Conservation (phyloP, 2,113 vertebrate genomes). For the Leiothrix lutea region DNA sequence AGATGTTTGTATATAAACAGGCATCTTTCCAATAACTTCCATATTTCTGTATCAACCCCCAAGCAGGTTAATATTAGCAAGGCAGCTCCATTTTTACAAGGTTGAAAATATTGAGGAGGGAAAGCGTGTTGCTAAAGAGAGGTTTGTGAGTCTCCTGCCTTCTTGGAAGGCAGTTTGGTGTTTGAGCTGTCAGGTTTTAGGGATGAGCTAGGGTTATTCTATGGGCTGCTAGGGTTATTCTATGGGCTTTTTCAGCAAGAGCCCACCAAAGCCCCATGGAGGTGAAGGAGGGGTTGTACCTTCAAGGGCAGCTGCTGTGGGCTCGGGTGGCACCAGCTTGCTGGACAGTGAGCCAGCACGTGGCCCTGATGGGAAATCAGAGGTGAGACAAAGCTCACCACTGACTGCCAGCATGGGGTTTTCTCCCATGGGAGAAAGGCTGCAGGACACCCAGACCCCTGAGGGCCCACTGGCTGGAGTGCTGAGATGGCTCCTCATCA, state of each 20-base stretch:
- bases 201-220: background rate
- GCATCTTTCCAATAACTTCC: background rate
- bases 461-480: rapidly evolving
- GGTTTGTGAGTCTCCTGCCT: background rate
- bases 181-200: background rate
- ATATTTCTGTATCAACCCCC: background rate
- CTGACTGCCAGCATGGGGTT: background rate
- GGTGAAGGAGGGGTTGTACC: background rate
- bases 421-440: background rate
- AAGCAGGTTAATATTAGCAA: background rate
- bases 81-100: background rate
- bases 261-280: rapidly evolving
- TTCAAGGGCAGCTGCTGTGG: background rate
- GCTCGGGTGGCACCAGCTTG: rapidly evolving
- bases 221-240: background rate
- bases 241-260: background rate
- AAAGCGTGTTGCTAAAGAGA: background rate
- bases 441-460: background rate
- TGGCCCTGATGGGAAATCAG: background rate
- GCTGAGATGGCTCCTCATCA: background rate
- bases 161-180: background rate
- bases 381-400: background rate
- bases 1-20: background rate
- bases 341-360: background rate
- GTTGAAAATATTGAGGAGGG: background rate